Evolutionary conservation across 2,113 vertebrate species (phyloP), one percentile per base, ranked within the genome.

Genomic region (Verasper variegatus): DNA sequence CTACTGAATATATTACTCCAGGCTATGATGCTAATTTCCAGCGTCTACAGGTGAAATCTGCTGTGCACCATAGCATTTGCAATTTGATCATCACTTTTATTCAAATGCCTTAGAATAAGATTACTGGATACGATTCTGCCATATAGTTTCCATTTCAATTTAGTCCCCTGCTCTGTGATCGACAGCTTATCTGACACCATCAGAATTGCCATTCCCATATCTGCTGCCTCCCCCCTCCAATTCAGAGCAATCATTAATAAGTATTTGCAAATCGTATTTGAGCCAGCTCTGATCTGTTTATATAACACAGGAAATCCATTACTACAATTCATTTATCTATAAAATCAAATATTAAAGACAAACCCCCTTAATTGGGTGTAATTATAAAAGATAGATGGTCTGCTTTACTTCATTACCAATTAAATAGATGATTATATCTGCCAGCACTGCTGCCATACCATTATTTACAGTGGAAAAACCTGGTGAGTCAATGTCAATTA

Each of bases 31-130:
- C 3, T 80, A 55, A 78, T 83, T 60, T 59, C 21, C 35, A 45
- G 2, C 0, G 6, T 21, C 23, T 35, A 18, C 55, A 55, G 60
- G 26, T 51, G 55, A 42, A 75, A 78, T 80, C 58, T 81, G 23
- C 67, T 51, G 23, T 37, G 40, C 42, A 27, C 26, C 52, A 61
- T 64, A 76, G 76, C 24, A 80, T 86, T 86, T 88, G 72, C 42
- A 73, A 68, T 85, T 80, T 86, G 74, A 86, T 85, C 45, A 81
- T 80, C 67, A 71, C 40, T 45, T 77, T 85, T 37, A 76, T 85
- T 81, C 14, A 78, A 66, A 82, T 66, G 17, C 67, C 72, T 66
- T 47, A 61, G 23, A 56, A 55, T 54, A 31, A 54, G 55, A 72
- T 74, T 57, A 42, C 10, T 21, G 17, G 27, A 13, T 17, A 26